Base-by-base conservation (phyloP, 1,140 invertebrate genomes). In the Anoplophora glabripennis region DNA sequence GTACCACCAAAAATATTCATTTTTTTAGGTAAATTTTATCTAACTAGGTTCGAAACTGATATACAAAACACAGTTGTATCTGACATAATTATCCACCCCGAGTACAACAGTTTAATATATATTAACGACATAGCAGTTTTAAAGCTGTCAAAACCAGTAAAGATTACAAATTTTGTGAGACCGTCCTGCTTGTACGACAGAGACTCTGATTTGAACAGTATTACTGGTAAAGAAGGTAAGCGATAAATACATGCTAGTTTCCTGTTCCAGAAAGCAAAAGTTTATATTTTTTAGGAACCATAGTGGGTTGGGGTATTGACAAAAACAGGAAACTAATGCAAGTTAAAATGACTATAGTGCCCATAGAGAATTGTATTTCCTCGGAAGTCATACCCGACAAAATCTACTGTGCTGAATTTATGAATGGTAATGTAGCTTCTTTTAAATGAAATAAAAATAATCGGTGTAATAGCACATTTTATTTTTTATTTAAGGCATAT, bases 281-380 rank as follows among this genome's bases (percentile, higher is more conserved):
- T 47, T 51, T 47, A 33, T 21, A 33, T 14, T 40, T 72, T 66
- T 34, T 37, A 77, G 85, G 85, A 12, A 77, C 74, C 7, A 77
- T 86, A 1, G 81, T 86, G 1, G 85, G 85, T 0, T 87, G 85
- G 85, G 84, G 84, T 18, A 80, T 77, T 44, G 79, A 84, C 59
- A 79, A 82, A 56, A 71, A 73, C 0, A 78, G 79, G 3, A 66
- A 78, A 8, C 80, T 80, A 28, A 28, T 28, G 21, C 21, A 28
- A 3, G 5, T 5, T 5, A 28, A 28, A 28, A 28, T 28, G 21
- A 28, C 21, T 28, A 28, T 28, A 3, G 21, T 28, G 21, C 21
- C 21, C 21, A 2, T 28, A 28, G 21, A 28, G 21, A 28, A 28
- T 5, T 28, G 21, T 5, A 5, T 28, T 28, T 28, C 21, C 21